phyloP scores from a whole-genome alignment of 2,888 invertebrate genomes.

The Phengaris arion region DNA sequence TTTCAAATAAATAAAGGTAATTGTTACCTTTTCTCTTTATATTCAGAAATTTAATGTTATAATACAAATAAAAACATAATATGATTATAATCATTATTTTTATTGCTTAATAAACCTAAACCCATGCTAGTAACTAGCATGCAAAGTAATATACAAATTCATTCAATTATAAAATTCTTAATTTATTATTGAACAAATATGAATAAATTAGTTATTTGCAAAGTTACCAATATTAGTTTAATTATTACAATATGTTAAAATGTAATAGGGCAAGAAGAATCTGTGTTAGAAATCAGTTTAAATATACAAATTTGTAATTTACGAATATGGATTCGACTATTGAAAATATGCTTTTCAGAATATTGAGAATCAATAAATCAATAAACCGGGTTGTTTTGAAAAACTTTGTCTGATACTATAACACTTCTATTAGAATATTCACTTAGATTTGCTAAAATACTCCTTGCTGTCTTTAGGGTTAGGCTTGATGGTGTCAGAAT shows the following conservation, averaged over 20 bases:
- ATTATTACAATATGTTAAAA: neutral
- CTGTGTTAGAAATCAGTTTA: no score
- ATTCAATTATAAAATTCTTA: neutral
- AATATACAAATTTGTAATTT: neutral
- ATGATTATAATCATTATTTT: neutral
- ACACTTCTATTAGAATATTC: conserved; percentile 32
- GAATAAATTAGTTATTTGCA: neutral
- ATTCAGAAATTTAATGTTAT: neutral
- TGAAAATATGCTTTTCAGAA: neutral
- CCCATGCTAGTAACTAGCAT: neutral
- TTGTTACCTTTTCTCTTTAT: neutral
- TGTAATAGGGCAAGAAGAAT: no score
- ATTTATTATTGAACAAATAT: neutral
- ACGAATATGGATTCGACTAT: neutral
- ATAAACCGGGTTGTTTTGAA: neutral
- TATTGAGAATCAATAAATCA: neutral
- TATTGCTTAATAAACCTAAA: neutral
- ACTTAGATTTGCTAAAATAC: conserved; percentile 86
- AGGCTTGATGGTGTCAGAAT: conserved; percentile 93
- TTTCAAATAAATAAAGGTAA: neutral
- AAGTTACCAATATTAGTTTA: neutral
- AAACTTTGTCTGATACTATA: neutral
- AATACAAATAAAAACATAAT: neutral
- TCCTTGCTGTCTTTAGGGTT: conserved; percentile 91
- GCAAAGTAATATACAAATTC: neutral